A percentile compares a stretch with the other conserved stretches of the same genome.
Conservation (phyloP, 1,140 invertebrate genomes). For the Cyclina sinensis region DNA sequence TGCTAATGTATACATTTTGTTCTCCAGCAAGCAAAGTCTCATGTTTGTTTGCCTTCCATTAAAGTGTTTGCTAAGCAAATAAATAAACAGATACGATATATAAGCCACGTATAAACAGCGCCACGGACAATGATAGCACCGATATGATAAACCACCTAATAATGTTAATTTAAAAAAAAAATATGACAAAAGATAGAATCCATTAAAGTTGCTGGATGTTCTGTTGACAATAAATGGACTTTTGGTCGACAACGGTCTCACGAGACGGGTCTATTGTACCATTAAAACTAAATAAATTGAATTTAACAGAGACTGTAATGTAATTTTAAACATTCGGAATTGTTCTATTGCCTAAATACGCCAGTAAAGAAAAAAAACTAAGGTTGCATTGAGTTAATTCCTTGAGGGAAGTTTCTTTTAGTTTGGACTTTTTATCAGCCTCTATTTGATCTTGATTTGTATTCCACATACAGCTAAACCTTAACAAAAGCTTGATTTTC, state of each 20-base stretch:
- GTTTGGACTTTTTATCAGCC: too few species aligned
- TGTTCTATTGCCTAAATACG: too few species aligned
- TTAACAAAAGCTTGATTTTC: too few species aligned
- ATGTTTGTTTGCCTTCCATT: constrained; percentile 37
- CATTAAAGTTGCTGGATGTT: constrained; percentile 10
- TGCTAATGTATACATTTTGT: constrained; percentile 36
- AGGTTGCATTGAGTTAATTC: too few species aligned
- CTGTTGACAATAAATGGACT: constrained; percentile 19
- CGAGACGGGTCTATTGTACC: neutral
- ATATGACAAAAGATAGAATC: neutral
- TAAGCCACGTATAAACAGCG: neutral
- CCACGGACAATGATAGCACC: neutral
- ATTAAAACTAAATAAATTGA: constrained; percentile 16
- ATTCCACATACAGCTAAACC: too few species aligned
- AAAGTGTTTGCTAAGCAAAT: constrained; percentile 26
- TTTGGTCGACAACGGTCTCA: neutral
- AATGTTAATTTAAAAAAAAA: constrained; percentile 21
- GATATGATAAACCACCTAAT: constrained; percentile 8
- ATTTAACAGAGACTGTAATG: neutral
- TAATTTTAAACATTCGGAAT: neutral
- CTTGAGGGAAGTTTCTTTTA: too few species aligned
- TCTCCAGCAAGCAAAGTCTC: neutral
- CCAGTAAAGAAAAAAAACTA: too few species aligned
- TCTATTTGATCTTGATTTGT: too few species aligned
- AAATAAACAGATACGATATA: constrained; percentile 31